Evolutionary conservation across 2,113 vertebrate genomes (phyloP), one percentile per base, ranked within the genome.

Genomic region (Anoplopoma fimbria): DNA sequence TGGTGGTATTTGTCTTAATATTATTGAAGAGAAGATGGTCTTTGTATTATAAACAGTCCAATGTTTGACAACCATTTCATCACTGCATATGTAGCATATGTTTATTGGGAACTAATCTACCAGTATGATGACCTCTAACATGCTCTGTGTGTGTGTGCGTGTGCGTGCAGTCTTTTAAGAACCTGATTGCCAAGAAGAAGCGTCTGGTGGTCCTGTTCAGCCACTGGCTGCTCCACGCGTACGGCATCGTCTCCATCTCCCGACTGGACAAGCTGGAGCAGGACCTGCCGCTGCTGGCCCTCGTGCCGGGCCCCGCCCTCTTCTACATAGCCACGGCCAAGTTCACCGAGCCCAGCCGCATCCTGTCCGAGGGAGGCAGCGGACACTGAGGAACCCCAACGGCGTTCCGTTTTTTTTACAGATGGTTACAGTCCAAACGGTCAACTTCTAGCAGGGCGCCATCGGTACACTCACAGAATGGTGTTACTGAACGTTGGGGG

Each of bases 181-280:
- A 97, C 87, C 96, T 99, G 62, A 91, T 98, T 1, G 96, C 96
- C 17, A 97, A 97, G 94, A 99, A 99, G 97, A 99, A 99, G 91
- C 96, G 97, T 49, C 94, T 99, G 10, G 96, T 99, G 1, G 97
- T 99, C 42, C 96, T 99, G 84, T 96, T 99, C 90, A 99, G 99
- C 87, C 98, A 99, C 84, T 99, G 99, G 99, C 85, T 99, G n/a
- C 96, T 99, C 55, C 99, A 99, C 9, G 98, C 97, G 0, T 99
- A 99, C 10, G 99, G 98, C 74, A 99, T 99, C 76, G 96, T 99
- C 94, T 99, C 99, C 25, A 99, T 99, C 93, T 98, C 97, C 78
- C 96, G 97, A 81, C 88, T 99, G 92, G 97, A 98, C 89, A 97
- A 96, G 69, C 94, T 99, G 4, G 96, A 97, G 69, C 96, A 98